phyloP scores from a whole-genome alignment of 2,888 invertebrate species.

The Saturnia japonica region DNA sequence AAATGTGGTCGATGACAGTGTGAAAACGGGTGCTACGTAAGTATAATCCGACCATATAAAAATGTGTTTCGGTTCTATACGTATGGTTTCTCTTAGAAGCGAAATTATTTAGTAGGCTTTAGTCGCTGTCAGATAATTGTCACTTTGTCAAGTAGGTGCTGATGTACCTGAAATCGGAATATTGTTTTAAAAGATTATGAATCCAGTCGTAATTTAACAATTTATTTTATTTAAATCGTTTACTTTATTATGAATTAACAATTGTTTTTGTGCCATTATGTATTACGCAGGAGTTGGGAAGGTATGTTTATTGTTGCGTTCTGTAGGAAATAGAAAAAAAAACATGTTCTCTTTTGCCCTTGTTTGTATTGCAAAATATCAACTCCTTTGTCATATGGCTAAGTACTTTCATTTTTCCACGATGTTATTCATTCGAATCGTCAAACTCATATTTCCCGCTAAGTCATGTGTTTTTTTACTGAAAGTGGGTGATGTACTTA shows the following conservation, averaged over 20 bases:
- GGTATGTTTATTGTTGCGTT: slow-evolving; percentile 45
- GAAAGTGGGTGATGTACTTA: slow-evolving; percentile 47
- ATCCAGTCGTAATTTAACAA: slow-evolving; percentile 66
- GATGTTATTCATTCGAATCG: slow-evolving; percentile 38
- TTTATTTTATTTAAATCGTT: slow-evolving; percentile 59
- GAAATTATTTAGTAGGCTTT: slow-evolving; percentile 46
- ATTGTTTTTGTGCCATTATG: slow-evolving; percentile 61
- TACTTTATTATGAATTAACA: slow-evolving; percentile 58
- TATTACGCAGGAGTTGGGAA: slow-evolving; percentile 46
- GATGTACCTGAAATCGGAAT: slow-evolving; percentile 41
- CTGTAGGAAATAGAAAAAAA: slow-evolving; percentile 46
- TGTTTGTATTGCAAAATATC: slow-evolving; percentile 75
- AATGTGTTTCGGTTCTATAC: slow-evolving; percentile 24
- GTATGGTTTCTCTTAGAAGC: slow-evolving; percentile 28
- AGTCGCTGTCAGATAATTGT: slow-evolving; percentile 54
- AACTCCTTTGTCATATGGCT: slow-evolving; percentile 72
- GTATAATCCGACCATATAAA: slow-evolving; percentile 64
- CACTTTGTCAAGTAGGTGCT: slow-evolving; percentile 46
- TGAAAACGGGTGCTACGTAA: slow-evolving; percentile 77
- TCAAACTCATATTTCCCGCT: slow-evolving; percentile 50
- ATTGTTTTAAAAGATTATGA: slow-evolving; percentile 48
- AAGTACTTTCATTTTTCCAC: slow-evolving; percentile 74
- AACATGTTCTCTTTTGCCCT: slow-evolving; percentile 73
- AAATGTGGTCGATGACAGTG: slow-evolving; percentile 80
- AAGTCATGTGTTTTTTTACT: slow-evolving; percentile 47